Conservation (phyloP, 2,113 vertebrate species). For the Fregata magnificens region DNA sequence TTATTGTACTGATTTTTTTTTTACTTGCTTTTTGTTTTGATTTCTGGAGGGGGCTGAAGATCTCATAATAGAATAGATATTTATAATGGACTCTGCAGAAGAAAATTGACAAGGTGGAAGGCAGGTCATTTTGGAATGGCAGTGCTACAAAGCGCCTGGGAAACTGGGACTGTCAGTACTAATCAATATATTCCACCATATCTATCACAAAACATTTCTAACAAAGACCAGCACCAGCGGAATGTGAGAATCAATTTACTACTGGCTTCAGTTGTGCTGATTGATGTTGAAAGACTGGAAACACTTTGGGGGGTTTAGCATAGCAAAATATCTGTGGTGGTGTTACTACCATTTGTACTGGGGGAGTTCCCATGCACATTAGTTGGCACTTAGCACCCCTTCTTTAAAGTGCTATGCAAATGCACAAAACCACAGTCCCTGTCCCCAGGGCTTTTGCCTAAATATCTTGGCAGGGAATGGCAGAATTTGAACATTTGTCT, state of each 20-base stretch:
- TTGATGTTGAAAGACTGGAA: constrained; percentile 53
- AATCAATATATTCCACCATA: constrained; percentile 65
- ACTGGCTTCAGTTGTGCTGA: constrained; percentile 17
- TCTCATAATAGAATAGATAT: constrained; percentile 37
- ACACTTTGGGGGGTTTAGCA: constrained; percentile 13
- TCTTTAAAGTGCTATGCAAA: background rate
- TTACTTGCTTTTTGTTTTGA: constrained; percentile 30
- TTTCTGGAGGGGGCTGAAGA: constrained; percentile 20
- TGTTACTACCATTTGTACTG: background rate
- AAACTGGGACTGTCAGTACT: constrained; percentile 62
- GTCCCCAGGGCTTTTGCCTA: background rate
- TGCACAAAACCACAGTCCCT: background rate
- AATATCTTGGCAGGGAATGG: background rate
- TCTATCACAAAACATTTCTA: constrained; percentile 61
- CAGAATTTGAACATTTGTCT: background rate
- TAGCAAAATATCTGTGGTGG: background rate
- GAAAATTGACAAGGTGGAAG: constrained; percentile 65
- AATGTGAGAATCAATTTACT: constrained; percentile 57
- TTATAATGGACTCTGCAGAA: constrained; percentile 18
- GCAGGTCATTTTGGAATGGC: constrained; percentile 46
- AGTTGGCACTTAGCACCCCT: background rate
- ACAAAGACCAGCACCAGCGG: constrained; percentile 26
- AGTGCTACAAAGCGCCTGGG: constrained; percentile 30
- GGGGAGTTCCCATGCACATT: background rate
- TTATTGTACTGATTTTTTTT: background rate